Evolutionary conservation across 2,113 vertebrate species (phyloP).

Genomic region (Pteruthius melanotis): DNA sequence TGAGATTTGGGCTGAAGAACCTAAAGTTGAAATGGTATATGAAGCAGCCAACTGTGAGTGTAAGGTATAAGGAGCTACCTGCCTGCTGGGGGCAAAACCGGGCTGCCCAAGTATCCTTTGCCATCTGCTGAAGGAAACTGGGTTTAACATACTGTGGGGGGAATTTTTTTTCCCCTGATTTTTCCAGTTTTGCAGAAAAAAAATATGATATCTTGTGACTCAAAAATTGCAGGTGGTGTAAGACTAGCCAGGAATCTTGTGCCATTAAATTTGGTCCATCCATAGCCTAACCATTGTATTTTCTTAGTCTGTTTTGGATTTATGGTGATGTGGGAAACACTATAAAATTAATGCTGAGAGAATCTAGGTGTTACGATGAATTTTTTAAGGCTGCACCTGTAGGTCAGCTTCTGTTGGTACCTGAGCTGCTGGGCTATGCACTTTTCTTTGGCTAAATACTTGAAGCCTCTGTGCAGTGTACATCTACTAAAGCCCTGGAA

Average conservation of each 20-base stretch:
- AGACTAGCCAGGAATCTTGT: neutral
- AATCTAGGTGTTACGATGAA: neutral
- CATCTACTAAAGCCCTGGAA: neutral
- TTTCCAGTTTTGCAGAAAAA: neutral
- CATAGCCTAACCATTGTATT: neutral
- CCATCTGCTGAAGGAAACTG: neutral
- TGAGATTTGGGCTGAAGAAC: neutral
- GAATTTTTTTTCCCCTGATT: neutral
- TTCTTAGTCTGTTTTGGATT: neutral
- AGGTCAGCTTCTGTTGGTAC: neutral
- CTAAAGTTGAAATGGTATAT: neutral
- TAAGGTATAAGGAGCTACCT: neutral
- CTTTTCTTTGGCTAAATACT: neutral
- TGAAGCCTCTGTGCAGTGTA: neutral
- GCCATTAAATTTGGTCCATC: neutral
- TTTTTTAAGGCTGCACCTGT: neutral
- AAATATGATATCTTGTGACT: rapidly evolving
- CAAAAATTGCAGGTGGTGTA: neutral
- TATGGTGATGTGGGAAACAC: neutral
- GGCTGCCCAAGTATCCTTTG: neutral
- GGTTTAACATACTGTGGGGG: neutral
- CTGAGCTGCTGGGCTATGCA: neutral
- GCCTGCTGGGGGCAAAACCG: neutral
- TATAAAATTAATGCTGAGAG: neutral
- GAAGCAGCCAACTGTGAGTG: neutral